Conservation (phyloP, 2,888 invertebrate genomes). For the Macrostomum cliftonense region DNA sequence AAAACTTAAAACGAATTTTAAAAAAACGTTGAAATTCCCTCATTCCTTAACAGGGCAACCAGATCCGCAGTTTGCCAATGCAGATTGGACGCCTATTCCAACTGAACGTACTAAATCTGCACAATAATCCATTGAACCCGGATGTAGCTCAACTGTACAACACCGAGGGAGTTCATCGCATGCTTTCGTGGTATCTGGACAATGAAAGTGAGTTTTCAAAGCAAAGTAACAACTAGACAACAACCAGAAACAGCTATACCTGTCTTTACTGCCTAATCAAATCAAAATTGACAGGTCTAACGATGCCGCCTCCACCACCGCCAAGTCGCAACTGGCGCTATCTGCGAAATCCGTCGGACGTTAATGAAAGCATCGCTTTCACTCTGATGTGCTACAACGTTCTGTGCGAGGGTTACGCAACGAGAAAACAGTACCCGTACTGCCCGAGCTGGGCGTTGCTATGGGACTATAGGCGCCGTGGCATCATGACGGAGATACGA, state of each 20-base stretch:
- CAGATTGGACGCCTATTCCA: constrained; percentile 93
- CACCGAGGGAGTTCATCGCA: no score
- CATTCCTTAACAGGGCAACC: constrained; percentile 54
- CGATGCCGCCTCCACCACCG: no score
- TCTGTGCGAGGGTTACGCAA: constrained; percentile 93
- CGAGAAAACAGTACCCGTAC: constrained; percentile 93
- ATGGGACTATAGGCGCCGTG: constrained; percentile 74
- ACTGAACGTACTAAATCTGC: constrained; percentile 66
- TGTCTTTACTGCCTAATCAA: no score
- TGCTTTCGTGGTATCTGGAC: no score
- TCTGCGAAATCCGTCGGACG: no score
- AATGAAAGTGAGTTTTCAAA: no score
- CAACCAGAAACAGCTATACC: no score
- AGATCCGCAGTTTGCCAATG: constrained; percentile 74
- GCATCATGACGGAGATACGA: constrained; percentile 82
- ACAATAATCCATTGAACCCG: neutral
- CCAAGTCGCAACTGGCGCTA: no score
- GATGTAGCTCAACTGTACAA: neutral
- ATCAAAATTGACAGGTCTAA: no score
- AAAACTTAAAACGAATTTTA: no score
- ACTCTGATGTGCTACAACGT: constrained; percentile 99
- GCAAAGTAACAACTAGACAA: no score
- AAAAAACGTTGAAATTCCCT: no score
- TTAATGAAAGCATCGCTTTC: constrained; percentile 50
- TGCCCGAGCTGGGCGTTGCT: constrained; percentile 95